Conservation (phyloP, 2,113 vertebrate species). For the Eulemur macaco region DNA sequence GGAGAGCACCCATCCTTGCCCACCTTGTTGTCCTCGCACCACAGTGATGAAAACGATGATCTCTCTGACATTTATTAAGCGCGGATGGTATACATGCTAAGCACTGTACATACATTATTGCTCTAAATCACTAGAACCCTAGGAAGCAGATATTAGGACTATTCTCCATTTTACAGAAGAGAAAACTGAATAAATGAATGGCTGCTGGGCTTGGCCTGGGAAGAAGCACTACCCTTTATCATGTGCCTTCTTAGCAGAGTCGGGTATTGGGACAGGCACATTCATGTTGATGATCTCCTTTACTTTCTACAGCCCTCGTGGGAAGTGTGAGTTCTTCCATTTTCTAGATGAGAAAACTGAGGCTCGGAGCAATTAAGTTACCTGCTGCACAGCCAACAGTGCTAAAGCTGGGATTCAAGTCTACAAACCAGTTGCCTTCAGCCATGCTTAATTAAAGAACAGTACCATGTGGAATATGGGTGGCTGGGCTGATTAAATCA, state of each 20-base stretch:
- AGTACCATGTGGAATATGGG: fast-evolving
- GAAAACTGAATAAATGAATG: neutral
- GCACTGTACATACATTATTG: neutral
- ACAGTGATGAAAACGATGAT: neutral
- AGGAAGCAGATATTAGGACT: neutral
- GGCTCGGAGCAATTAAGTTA: neutral
- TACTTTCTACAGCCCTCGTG: neutral
- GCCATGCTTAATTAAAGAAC: neutral
- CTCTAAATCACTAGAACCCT: neutral
- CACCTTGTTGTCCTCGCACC: too few relatives aligned
- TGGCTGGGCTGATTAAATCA: neutral
- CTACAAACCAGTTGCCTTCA: neutral
- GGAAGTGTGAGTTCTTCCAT: neutral
- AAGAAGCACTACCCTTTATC: neutral
- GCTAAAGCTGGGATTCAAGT: neutral
- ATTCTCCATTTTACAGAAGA: neutral
- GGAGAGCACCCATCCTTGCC: neutral
- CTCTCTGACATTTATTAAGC: neutral
- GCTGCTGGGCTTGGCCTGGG: neutral
- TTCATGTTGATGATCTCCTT: neutral
- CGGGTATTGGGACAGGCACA: fast-evolving
- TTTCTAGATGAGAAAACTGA: neutral
- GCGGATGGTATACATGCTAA: fast-evolving
- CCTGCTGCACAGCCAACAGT: neutral
- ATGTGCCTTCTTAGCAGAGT: neutral